Evolutionary conservation across 2,888 invertebrate genomes (phyloP).

Genomic region (Dyspetes luteomarginatus): DNA sequence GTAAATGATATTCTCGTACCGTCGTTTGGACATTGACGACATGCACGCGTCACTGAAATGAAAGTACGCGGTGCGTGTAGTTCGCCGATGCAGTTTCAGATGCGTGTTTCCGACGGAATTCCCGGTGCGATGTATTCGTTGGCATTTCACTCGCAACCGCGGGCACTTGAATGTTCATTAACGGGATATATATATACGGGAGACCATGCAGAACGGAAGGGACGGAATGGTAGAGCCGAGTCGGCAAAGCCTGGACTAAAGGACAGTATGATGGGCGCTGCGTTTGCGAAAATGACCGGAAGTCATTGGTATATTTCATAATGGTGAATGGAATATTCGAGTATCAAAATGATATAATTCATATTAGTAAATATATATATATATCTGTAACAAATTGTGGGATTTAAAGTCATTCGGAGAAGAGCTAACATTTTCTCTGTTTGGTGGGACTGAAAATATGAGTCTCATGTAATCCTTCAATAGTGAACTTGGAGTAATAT

Average conservation of each 20-base stretch:
- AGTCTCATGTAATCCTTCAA: neutral
- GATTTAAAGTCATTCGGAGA: neutral
- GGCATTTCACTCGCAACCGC: constrained; percentile 18
- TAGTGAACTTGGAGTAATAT: neutral
- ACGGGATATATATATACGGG: constrained; percentile 12
- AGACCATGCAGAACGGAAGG: constrained; percentile 22
- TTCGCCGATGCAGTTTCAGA: constrained; percentile 37
- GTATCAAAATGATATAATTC: constrained; percentile 1
- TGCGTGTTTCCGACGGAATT: constrained; percentile 43
- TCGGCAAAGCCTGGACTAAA: constrained; percentile 30
- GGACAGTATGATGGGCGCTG: constrained; percentile 34
- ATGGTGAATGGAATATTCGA: constrained; percentile 5
- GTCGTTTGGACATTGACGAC: constrained; percentile 3
- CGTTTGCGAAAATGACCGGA: constrained; percentile 47
- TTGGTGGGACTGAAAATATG: neutral
- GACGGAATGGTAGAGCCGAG: constrained; percentile 22
- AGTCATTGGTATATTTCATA: constrained; percentile 18
- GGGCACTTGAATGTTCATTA: constrained; percentile 63
- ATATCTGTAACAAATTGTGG: neutral
- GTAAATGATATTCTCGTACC: neutral
- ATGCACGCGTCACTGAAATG: neutral
- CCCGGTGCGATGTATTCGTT: constrained; percentile 21
- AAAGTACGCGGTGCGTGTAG: constrained; percentile 37
- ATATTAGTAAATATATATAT: neutral
- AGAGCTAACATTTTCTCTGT: neutral